Conservation (phyloP, 1,140 invertebrate species). For the Drosophila equinoxialis region DNA sequence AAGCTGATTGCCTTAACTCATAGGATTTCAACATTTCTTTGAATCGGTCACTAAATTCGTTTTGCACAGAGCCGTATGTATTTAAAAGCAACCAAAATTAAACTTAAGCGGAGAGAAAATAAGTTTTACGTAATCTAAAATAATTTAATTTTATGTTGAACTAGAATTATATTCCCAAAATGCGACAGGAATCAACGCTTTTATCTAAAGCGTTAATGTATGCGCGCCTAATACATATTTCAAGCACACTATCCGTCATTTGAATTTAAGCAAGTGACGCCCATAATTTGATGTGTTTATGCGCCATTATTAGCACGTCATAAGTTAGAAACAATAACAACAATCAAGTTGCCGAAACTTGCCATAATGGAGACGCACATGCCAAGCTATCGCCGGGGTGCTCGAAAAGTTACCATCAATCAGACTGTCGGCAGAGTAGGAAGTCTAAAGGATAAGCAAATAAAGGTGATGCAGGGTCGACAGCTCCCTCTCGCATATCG, state of each 20-base stretch:
- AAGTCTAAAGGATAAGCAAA: conserved; percentile 48
- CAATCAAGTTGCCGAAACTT: conserved; percentile 44
- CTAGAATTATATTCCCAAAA: too few relatives aligned
- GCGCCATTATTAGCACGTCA: conserved; percentile 71
- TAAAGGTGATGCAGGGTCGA: conserved; percentile 15
- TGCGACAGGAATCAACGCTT: too few relatives aligned
- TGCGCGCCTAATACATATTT: neutral
- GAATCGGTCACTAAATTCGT: conserved; percentile 1
- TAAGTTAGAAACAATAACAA: conserved; percentile 49
- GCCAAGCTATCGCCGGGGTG: neutral
- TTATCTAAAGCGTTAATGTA: neutral
- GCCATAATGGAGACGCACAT: conserved; percentile 26
- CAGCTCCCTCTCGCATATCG: conserved; percentile 15
- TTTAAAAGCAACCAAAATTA: conserved; percentile 48
- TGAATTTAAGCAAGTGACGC: conserved; percentile 44
- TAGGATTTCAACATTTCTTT: conserved; percentile 70
- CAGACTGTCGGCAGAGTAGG: conserved; percentile 29
- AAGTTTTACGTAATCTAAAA: too few relatives aligned
- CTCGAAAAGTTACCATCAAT: conserved; percentile 59
- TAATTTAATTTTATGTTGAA: too few relatives aligned
- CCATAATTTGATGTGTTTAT: conserved; percentile 59
- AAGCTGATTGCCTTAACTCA: conserved; percentile 70
- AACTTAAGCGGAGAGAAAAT: too few relatives aligned
- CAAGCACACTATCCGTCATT: conserved; percentile 26
- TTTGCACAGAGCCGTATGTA: conserved; percentile 39